Evolutionary conservation across 2,113 vertebrate genomes (phyloP), one percentile per base, ranked within the genome.

Genomic region (Arenaria interpres): DNA sequence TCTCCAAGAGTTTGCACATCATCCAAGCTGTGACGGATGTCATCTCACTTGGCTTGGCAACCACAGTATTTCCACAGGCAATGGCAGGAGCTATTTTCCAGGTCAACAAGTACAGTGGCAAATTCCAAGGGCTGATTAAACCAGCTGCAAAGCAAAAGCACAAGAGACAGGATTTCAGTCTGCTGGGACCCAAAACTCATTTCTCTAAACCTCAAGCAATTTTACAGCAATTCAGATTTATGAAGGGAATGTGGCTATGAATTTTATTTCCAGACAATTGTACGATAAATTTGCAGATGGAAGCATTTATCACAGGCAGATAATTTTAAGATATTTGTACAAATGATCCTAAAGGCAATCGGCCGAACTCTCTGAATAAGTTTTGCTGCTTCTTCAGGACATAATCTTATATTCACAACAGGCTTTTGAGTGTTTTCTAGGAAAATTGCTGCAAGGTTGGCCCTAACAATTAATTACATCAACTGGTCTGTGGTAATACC

Each of bases 21-120:
- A 99, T 99, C 99, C 99, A 99, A 7, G 99, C 98, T 0, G 99
- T 99, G 93, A 99, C 99, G 2, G 99, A 99, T 3, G 99, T 99
- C 99, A 99, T 98, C 98, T 99, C 99, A 25, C 99, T 99, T 80
- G 99, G 99, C 89, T 99, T 99, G 79, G 99, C 99, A 91, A 99
- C 98, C 67, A 99, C 99, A 0, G 99, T 99, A 95, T 99, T 99
- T 75, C 99, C 99, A 10, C 97, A 96, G 21, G 99, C 99, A 5
- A 99, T 98, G 8, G 99, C 99, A 4, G 99, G 99, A 8, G 99
- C 99, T 15, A 99, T 98, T 97, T 99, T 99, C 99, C 99, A 99
- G 53, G 99, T 99, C 85, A 99, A 98, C 78, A 99, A 97, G 93
- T 99, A 99, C 5, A 99, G 97, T 3, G 99, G 99, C 48, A 99